Conservation (phyloP, 2,888 invertebrate genomes). For the Notocelia uddmanniana region DNA sequence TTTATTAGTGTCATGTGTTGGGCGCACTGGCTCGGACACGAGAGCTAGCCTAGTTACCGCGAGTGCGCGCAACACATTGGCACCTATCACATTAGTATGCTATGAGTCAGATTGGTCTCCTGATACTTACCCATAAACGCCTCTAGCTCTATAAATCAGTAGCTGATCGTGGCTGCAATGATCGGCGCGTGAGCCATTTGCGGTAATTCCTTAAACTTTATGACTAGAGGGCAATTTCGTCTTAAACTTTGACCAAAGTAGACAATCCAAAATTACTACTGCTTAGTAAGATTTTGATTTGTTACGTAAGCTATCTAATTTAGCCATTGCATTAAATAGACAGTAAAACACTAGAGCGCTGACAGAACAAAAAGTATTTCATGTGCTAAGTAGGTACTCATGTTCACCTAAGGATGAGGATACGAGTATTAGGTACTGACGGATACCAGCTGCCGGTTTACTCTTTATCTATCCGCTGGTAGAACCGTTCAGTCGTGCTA, state of each 20-base stretch:
- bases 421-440: neutral
- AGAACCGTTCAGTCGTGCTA: constrained; percentile 2
- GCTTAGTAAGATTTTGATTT: neutral
- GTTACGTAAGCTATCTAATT: neutral
- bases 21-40: too few relatives aligned
- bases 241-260: constrained; percentile 29
- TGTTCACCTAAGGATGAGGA: too few relatives aligned
- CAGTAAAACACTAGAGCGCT: neutral
- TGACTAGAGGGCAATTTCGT: constrained; percentile 21
- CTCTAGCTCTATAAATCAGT: constrained; percentile 31
- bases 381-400: neutral
- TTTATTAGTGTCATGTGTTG: too few relatives aligned
- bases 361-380: neutral
- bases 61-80: too few relatives aligned
- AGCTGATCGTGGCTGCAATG: constrained; percentile 30
- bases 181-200: constrained; percentile 31
- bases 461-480: neutral
- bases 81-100: neutral
- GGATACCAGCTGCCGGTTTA: neutral
- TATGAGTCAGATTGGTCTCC: neutral
- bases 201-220: constrained; percentile 33
- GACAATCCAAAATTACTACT: constrained; percentile 8
- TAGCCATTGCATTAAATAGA: neutral
- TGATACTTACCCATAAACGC: constrained; percentile 17
- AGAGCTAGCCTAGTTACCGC: too few relatives aligned